Evolutionary conservation across 1,140 invertebrate genomes (phyloP), one percentile per base, ranked within the genome.

Genomic region (Drosophila rhopaloa): DNA sequence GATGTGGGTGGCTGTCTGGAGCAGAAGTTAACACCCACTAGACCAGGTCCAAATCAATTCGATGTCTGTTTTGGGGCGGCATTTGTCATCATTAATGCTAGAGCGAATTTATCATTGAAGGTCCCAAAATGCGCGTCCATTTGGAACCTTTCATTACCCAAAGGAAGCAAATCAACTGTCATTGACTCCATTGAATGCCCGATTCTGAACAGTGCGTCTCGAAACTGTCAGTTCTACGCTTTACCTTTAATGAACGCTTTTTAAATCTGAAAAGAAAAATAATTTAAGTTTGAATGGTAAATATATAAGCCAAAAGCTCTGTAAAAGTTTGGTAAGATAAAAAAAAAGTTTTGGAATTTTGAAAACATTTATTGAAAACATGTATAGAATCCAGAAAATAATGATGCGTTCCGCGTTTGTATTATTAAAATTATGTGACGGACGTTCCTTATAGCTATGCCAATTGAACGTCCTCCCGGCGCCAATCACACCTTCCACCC

Each of bases 121-220:
- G 29, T 16, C 51, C 24, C 43, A 27, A 40, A 43, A 35, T 55
- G 46, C 40, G 70, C 53, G 74, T 71, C 57, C 63, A 75, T 65
- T 81, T 71, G 65, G 63, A 85, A 70, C 81, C 82, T 73, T 84
- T 76, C 76, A 84, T 83, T 83, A 61, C 65, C 54, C 72, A 63
- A 57, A 68, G 62, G 53, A 83, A 79, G 59, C 71, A 84, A 72
- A 77, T 75, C 63, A 63, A 62, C 51, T 59, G 61, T 46, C 57
- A 74, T 60, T 53, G 63, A 61, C 68, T 57, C 48, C 75, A 58
- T 55, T 58, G 67, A 62, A 76, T 59, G 47, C 16, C 27, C 0
- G 5, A 19, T 14, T 16, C n/a, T 14, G 4, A 19, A 71, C 32
- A 29, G 51, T 71, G 65, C 19, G 27, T 46, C 5, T 4, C 51